phyloP scores from a whole-genome alignment of 1,140 invertebrate genomes.

The Eriocheir sinensis region DNA sequence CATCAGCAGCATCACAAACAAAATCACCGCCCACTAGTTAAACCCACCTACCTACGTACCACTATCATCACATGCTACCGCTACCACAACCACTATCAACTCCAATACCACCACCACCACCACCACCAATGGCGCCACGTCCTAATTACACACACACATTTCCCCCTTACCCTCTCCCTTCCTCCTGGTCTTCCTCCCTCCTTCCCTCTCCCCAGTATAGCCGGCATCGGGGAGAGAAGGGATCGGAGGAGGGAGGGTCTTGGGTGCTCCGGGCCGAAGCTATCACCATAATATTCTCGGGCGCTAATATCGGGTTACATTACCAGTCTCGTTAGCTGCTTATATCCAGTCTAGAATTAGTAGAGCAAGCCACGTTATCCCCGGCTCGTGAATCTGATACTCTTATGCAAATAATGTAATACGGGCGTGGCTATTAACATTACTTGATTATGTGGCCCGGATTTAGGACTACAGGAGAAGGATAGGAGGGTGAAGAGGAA shows the following conservation, averaged over 20 bases:
- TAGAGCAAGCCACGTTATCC: conserved; percentile 1
- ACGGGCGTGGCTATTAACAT: neutral
- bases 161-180: neutral
- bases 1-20: neutral
- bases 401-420: conserved; percentile 33
- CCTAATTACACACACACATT: conserved; percentile 3
- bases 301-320: conserved; percentile 5
- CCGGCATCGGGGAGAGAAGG: too few relatives aligned
- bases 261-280: neutral
- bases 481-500: neutral
- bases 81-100: too few relatives aligned
- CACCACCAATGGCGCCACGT: neutral
- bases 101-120: neutral
- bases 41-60: too few relatives aligned
- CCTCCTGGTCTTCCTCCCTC: neutral
- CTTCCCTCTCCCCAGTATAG: neutral
- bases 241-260: too few relatives aligned
- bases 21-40: too few relatives aligned
- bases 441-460: neutral
- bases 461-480: neutral
- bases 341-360: conserved; percentile 14
- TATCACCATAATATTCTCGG: conserved; percentile 16
- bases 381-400: conserved; percentile 3
- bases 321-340: conserved; percentile 12
- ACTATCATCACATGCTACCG: too few relatives aligned